These are phyloP conservation scores for Heliconius hortense DNA, from an alignment of 2,888 invertebrate species.

Conservation along the genomic window DNA sequence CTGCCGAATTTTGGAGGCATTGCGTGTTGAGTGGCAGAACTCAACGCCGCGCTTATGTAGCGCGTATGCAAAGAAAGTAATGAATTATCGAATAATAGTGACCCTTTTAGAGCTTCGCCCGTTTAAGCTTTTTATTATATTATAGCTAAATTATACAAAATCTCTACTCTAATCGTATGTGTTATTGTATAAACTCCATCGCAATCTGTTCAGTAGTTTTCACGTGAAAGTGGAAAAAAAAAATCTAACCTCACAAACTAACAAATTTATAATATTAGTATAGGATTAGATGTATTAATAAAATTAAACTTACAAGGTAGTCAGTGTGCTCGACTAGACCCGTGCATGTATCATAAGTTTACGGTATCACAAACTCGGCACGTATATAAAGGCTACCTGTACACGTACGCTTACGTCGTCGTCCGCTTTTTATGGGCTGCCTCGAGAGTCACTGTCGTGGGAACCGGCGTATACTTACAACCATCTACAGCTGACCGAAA, in stretches of 20 bases:
- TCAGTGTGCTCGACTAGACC: constrained; percentile 10
- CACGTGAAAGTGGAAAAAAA: no score
- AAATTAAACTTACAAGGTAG: constrained; percentile 16
- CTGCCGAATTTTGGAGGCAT: no score
- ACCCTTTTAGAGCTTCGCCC: no score
- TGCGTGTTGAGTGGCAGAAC: no score
- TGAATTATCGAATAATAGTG: no score
- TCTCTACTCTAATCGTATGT: no score
- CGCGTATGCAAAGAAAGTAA: background rate
- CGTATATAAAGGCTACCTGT: constrained; percentile 74
- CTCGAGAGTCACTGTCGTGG: constrained; percentile 78
- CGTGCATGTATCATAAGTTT: constrained; percentile 55
- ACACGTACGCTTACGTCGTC: constrained; percentile 76
- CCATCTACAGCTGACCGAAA: constrained; percentile 80
- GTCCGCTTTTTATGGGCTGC: constrained; percentile 75
- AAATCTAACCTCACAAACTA: no score
- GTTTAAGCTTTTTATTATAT: no score
- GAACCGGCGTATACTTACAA: constrained; percentile 79
- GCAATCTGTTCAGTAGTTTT: no score
- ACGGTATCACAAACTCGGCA: constrained; percentile 60
- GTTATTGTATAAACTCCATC: no score
- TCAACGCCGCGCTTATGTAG: no score
- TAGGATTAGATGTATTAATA: background rate
- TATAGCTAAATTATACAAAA: no score
- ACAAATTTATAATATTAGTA: background rate